Conservation (phyloP, 2,888 invertebrate genomes). For the Pheosia tremula region DNA sequence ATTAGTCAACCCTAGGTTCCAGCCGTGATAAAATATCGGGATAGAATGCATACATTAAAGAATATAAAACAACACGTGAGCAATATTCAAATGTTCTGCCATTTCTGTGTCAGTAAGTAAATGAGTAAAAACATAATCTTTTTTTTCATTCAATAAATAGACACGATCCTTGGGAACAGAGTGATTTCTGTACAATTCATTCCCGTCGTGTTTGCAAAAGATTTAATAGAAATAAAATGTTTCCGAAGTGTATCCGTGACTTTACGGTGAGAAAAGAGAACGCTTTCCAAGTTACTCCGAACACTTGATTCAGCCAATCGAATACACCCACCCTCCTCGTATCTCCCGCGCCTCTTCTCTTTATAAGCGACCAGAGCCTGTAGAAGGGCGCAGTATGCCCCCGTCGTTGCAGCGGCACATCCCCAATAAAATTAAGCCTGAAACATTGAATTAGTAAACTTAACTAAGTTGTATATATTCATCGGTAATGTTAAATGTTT, state of each 20-base stretch:
- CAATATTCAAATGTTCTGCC: no score
- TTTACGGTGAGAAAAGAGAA: conserved; percentile 73
- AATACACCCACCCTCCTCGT: conserved; percentile 81
- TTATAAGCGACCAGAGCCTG: conserved; percentile 69
- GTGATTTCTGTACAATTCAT: neutral
- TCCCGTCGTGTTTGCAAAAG: conserved; percentile 22
- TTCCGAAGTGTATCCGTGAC: conserved; percentile 64
- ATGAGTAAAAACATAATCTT: no score
- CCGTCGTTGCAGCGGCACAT: conserved; percentile 58
- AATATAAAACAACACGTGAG: no score
- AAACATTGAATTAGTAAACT: conserved; percentile 15
- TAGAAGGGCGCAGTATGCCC: conserved; percentile 66
- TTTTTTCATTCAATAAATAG: neutral
- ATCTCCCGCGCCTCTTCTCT: conserved; percentile 80
- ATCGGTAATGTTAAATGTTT: conserved; percentile 1
- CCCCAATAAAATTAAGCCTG: conserved; percentile 26
- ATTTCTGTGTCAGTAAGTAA: no score
- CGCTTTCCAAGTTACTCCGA: conserved; percentile 84
- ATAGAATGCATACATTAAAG: no score
- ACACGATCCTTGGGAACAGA: neutral
- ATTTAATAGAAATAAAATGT: conserved; percentile 35
- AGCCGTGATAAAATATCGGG: no score
- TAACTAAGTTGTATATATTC: neutral
- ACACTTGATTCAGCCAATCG: conserved; percentile 88
- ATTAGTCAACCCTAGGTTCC: no score